These are phyloP conservation scores for Rhegmatorhina hoffmannsi DNA, from an alignment of 2,113 vertebrate species.

Conservation along the genomic window DNA sequence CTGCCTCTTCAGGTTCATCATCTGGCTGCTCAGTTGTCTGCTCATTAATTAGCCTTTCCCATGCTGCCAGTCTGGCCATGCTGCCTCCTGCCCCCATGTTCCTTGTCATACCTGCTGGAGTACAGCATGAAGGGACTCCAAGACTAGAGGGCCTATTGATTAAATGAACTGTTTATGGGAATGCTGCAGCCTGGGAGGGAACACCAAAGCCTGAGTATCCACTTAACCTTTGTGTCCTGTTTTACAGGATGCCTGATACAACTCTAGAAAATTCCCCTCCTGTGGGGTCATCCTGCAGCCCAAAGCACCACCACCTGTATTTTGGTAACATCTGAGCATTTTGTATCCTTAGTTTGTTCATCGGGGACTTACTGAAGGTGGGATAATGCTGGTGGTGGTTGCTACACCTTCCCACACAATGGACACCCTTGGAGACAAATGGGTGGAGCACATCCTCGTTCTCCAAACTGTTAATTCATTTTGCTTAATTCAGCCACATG, in stretches of 20 bases:
- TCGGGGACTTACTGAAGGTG: neutral
- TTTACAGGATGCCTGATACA: neutral
- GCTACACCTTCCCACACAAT: neutral
- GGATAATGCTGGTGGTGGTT: neutral
- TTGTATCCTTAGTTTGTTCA: neutral
- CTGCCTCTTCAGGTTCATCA: neutral
- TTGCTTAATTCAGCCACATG: neutral
- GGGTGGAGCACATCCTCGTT: neutral
- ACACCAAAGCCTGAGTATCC: neutral
- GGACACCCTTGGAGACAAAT: neutral
- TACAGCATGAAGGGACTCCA: neutral
- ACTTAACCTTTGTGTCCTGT: neutral
- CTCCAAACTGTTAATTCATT: neutral
- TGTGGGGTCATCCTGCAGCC: neutral
- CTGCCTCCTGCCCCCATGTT: neutral
- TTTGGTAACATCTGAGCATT: neutral
- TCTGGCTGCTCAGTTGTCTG: neutral
- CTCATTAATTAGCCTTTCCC: neutral
- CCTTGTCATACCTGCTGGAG: neutral
- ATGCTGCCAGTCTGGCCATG: neutral
- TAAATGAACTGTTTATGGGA: neutral
- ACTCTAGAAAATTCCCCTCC: rapidly evolving
- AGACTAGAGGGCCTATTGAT: neutral
- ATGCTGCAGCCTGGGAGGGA: neutral
- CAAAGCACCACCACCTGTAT: neutral